Base-by-base conservation (phyloP, 2,888 invertebrate species). In the Liodrosophila aerea region DNA sequence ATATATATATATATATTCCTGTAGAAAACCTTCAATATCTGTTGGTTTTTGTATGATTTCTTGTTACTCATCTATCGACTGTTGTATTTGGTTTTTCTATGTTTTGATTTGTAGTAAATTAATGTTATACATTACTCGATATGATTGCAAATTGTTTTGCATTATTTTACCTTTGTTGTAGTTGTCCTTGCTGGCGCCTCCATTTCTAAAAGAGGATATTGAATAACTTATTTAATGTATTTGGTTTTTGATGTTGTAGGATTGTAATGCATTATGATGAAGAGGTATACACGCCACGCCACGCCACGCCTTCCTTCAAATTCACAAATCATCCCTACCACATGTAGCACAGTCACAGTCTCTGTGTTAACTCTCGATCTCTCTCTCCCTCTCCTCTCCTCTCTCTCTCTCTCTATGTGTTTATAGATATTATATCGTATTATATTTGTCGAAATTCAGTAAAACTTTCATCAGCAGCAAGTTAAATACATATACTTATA, bases 111-210 rank as follows among this genome's bases (percentile, higher is more conserved):
- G 70, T 75, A 82, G 85, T 73, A 81, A 82, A 87, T 71, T 71
- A 76, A 60, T 81, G 64, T 71, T 87, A 89, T 89, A 89, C 89
- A 82, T 89, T 89, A 89, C 89, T 87, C 89, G 85, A 76, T 81
- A 71, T 78, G 66, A 72, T 73, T 76, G 89, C 88, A 87, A 85
- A 78, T 78, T 82, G 69, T 77, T 76, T 88, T 89, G 88, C 88
- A 88, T 81, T 85, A 87, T 86, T 89, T 96, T 96, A 96, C 96
- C 96, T 96, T 96, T 96, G 93, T 95, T 96, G 95, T 92, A 96
- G 96, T 95, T 96, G 95, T 96, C 96, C 94, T 94, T 94, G 93
- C 94, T 94, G 94, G 94, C 94, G 95, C 96, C 95, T 94, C 96
- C 96, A 93, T 93, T 93, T 95, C 96, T 89, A 89, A 88, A 89